Evolutionary conservation across 2,113 vertebrate species (phyloP).

Genomic region (Panthera tigris): DNA sequence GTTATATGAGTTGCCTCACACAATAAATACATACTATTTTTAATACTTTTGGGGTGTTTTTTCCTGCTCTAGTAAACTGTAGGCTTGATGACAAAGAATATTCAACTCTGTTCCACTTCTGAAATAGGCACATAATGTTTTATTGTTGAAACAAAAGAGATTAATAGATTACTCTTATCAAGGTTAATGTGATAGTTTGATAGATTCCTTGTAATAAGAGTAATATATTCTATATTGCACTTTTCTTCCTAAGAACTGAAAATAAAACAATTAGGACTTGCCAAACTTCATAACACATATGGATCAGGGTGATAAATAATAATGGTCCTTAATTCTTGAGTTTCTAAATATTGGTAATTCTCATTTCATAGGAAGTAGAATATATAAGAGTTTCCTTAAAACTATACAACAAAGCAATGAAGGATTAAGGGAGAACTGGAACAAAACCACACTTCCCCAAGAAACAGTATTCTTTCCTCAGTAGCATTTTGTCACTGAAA

Average conservation of each 20-base stretch:
- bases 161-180: background rate
- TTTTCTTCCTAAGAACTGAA: background rate
- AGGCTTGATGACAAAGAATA: background rate
- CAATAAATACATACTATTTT: background rate
- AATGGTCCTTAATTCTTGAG: background rate
- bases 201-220: background rate
- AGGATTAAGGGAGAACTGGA: background rate
- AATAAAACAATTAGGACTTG: background rate
- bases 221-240: background rate
- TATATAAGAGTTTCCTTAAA: background rate
- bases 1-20: background rate
- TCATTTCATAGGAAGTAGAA: conserved; percentile 16
- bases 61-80: background rate
- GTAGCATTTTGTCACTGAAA: background rate
- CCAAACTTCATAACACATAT: background rate
- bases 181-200: background rate
- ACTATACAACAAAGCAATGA: background rate
- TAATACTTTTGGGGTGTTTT: background rate
- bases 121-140: background rate
- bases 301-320: background rate
- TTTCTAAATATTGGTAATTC: background rate
- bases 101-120: background rate
- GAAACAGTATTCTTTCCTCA: background rate
- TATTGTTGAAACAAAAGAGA: conserved; percentile 4
- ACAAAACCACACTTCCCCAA: background rate